Evolutionary conservation across 2,888 invertebrate species (phyloP), one percentile per base, ranked within the genome.

Genomic region (Nomada ferruginata): DNA sequence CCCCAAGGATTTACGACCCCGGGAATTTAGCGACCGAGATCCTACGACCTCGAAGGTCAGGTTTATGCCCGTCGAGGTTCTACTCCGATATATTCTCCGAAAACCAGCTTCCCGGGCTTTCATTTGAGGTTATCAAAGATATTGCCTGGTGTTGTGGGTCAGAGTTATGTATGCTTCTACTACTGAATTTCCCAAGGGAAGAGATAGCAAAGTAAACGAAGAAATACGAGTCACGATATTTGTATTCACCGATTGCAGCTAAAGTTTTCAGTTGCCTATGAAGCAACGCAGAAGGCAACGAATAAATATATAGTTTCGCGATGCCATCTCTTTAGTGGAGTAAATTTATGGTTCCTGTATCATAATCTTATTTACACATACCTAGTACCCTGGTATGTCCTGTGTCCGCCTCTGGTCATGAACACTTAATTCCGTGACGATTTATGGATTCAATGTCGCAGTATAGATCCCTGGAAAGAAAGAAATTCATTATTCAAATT

Each of bases 361-460:
- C 20, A n/a, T 11, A 26, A 50, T 52, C 53, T 42, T 18, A 23
- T 47, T 47, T 59, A 57, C 59, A 50, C 73, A 36, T 73, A 64
- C 55, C 57, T 18, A 55, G 36, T 10, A 23, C 13, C 20, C 2
- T 18, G 29, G 29, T 29, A 10, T 18, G 47, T 15, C 20, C 42
- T 29, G 42, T n/a, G 10, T 42, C n/a, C 13, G 36, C 3, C 2
- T 36, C 57, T 44, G 23, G 26, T 9, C 59, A n/a, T 57, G 47
- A 73, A 55, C 18, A 57, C 29, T 57, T 23, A 64, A n/a, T n/a
- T 47, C 3, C 10, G 13, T 36, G 42, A 29, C 11, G 15, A 61
- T 68, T 60, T 23, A 52, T 52, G 10, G n/a, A 26, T 61, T 2
- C 18, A 4, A 2, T 20, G 73, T 15, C n/a, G 18, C 4, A 20